Base-by-base conservation (phyloP, 2,888 invertebrate species). In the Heliconius ismenius region DNA sequence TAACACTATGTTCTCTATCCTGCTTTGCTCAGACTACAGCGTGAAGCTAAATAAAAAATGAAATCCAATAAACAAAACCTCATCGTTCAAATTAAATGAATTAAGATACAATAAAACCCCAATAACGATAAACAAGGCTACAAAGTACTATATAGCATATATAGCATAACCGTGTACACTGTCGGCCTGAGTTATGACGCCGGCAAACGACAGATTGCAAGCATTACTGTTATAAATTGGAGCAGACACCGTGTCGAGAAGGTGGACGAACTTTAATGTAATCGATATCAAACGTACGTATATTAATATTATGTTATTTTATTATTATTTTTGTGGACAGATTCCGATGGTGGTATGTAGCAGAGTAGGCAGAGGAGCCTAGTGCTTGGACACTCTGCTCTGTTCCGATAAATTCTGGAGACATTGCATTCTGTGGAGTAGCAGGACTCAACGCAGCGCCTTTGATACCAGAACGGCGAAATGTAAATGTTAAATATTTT, bases 141-240 rank as follows among this genome's bases (percentile, higher is more conserved):
- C 85, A 86, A 86, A 87, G 85, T 82, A 82, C 84, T 82, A 86
- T 88, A 39, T n/a, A 26, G 26, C 2, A 26, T 32, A 85, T 82
- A 82, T 78, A 79, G 78, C 77, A 81, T 86, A 83, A 85, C 79
- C 82, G 82, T 79, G 85, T 87, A 84, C 83, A 88, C 85, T 82
- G 83, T 81, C 79, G 82, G 83, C 81, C 81, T 85, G 86, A 88
- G 84, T 84, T 85, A 84, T 84, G 79, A 82, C 83, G 85, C 83
- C 84, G 84, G 86, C 83, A 85, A 84, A 86, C 89, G 91, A 93
- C 91, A 91, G 90, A 93, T 93, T 91, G 92, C 90, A 82, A 80
- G 86, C 91, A 93, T 93, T 92, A 92, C 88, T 84, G 87, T 91
- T 90, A 93, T 89, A 88, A 90, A 93, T 92, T 83, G 89, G 88